These are phyloP conservation scores for Stegodyphus dumicola DNA, from an alignment of 1,140 invertebrate species.

Conservation along the genomic window DNA sequence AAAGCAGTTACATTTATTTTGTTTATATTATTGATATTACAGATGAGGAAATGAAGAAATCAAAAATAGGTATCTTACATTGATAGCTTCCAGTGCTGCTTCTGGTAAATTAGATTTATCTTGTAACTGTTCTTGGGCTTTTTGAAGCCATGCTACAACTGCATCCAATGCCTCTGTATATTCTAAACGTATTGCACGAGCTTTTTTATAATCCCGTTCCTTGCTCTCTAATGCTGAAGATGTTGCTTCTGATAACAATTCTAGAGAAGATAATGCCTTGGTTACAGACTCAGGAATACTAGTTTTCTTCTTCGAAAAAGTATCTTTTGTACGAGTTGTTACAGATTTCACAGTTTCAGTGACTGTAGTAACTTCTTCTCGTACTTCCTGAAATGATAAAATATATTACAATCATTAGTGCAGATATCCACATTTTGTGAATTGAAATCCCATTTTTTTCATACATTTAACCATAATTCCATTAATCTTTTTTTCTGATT, in stretches of 20 bases:
- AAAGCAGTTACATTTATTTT: neutral
- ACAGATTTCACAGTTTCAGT: conserved; percentile 68
- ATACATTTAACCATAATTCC: too few species aligned
- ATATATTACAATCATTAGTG: neutral
- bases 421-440: too few species aligned
- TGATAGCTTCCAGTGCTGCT: conserved; percentile 77
- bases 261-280: conserved; percentile 67
- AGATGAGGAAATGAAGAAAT: neutral
- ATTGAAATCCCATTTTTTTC: too few species aligned
- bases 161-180: conserved; percentile 83
- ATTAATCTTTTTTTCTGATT: too few species aligned
- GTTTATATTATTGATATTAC: neutral
- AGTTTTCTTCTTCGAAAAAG: conserved; percentile 77
- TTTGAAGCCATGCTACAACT: conserved; percentile 83
- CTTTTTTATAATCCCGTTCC: conserved; percentile 83
- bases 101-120: conserved; percentile 82
- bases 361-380: conserved; percentile 60
- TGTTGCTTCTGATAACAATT: conserved; percentile 80
- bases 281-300: conserved; percentile 79
- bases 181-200: conserved; percentile 81
- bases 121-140: conserved; percentile 84
- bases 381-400: conserved; percentile 59
- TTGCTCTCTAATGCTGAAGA: conserved; percentile 85
- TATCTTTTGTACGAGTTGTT: conserved; percentile 75
- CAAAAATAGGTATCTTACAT: conserved; percentile 65